Base-by-base conservation (phyloP, 2,113 vertebrate genomes). In the Mirza zaza region DNA sequence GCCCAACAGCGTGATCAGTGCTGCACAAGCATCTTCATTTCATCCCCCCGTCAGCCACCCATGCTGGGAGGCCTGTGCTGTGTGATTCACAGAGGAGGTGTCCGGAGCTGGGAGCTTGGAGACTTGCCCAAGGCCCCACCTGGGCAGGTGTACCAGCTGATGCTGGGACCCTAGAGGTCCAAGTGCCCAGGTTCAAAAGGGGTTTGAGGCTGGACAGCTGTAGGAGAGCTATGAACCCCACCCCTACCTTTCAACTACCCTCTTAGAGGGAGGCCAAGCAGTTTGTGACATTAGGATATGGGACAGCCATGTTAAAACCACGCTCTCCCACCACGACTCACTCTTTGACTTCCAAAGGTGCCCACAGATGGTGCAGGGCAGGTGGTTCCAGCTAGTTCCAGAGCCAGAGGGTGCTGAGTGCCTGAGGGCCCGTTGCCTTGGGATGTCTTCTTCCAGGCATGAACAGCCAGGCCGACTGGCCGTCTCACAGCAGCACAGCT, bases 281-380 rank as follows among this genome's bases (percentile, higher is more conserved):
- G 70, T 90, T 90, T 97, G 65, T 96, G 96, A 88, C 92, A 81
- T 94, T 77, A 96, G 92, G 52, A 84, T 63, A 92, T 42, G 68
- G 50, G 70, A 25, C 9, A 57, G 87, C 55, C 61, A n/a, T 55
- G 12, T 25, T 32, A 76, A 59, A 94, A 42, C 48, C 85, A 21
- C 0, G 1, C 15, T 14, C 13, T 20, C 9, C 13, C n/a, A 1
- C 42, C 14, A 0, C 3, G 42, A 67, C 17, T 21, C 76, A 67
- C 25, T 27, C 76, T 27, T 70, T 59, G 70, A 73, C 65, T 50
- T 65, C 32, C 23, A 59, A 27, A 70, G 75, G 45, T 12, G 11
- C 65, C 50, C 42, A 20, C 4, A 67, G 23, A 67, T 0, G 5
- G 36, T 14, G 3, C 68, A 36, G 87, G 76, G 39, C 20, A 14